Percentiles rank a stretch among this genome's conserved stretches.
Conservation (phyloP, 2,113 vertebrate species). For the Nasalis larvatus region DNA sequence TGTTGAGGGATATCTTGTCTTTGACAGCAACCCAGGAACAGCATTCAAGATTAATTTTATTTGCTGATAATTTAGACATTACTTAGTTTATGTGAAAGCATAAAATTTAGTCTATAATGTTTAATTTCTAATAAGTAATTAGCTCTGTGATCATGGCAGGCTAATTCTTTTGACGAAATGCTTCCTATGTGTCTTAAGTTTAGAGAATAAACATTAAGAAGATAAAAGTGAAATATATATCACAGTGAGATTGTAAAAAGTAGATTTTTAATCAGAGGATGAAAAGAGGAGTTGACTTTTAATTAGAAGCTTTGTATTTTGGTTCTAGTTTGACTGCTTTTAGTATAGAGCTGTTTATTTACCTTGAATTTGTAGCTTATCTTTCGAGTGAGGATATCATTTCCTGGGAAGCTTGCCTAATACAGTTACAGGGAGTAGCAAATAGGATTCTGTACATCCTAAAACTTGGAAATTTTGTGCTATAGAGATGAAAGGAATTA, state of each 20-base stretch:
- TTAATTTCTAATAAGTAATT: neutral
- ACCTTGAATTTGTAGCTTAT: neutral
- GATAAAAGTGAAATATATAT: neutral
- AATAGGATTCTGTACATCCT: neutral
- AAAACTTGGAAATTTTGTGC: neutral
- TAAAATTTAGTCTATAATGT: neutral
- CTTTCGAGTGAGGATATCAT: neutral
- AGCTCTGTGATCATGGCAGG: neutral
- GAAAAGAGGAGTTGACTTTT: neutral
- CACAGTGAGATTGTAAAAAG: neutral
- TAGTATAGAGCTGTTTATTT: neutral
- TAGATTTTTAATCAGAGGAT: neutral
- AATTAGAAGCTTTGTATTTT: neutral
- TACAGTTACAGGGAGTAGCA: neutral
- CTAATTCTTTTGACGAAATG: neutral
- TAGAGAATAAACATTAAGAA: neutral
- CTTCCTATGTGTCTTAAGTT: neutral
- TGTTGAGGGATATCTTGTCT: neutral
- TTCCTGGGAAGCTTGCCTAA: neutral
- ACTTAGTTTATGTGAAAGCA: neutral
- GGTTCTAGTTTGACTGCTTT: neutral
- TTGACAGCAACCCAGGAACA: neutral
- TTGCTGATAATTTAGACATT: neutral
- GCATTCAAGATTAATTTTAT: neutral
- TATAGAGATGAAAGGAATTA: neutral